These are phyloP conservation scores for Anticlea derivata DNA, from an alignment of 2,888 invertebrate genomes.

Conservation along the genomic window DNA sequence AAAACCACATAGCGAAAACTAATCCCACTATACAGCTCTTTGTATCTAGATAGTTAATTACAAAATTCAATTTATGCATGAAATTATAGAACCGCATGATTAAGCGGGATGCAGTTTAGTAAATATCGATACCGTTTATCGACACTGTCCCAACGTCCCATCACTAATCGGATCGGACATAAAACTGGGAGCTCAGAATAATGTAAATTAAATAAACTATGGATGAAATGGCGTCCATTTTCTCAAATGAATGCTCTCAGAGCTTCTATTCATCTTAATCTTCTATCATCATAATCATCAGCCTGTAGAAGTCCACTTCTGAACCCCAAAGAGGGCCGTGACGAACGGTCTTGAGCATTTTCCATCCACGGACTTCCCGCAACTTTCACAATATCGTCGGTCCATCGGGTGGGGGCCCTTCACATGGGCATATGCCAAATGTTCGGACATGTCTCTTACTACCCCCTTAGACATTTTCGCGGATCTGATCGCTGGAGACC, in stretches of 20 bases:
- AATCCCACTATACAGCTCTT: slow-evolving; percentile 21
- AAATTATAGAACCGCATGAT: slow-evolving; percentile 41
- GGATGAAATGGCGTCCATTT: background rate
- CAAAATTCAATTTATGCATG: slow-evolving; percentile 43
- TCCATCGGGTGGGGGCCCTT: no score
- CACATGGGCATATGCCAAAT: no score
- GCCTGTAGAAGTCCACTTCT: no score
- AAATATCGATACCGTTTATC: slow-evolving; percentile 32
- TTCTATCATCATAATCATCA: no score
- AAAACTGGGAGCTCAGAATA: background rate
- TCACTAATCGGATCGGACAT: slow-evolving; percentile 41
- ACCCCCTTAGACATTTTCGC: no score
- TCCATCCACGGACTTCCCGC: no score
- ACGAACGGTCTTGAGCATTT: no score
- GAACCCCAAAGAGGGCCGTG: no score
- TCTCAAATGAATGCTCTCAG: slow-evolving; percentile 12
- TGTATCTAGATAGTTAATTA: slow-evolving; percentile 37
- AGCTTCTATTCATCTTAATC: no score
- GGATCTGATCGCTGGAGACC: no score
- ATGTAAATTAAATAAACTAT: slow-evolving; percentile 2
- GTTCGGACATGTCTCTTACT: no score
- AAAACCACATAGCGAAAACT: slow-evolving; percentile 33
- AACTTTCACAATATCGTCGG: no score
- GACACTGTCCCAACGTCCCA: slow-evolving; percentile 40
- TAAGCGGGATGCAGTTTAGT: slow-evolving; percentile 26